Evolutionary conservation across 1,140 invertebrate species (phyloP), one percentile per base, ranked within the genome.

Genomic region (Sitodiplosis mosellana): DNA sequence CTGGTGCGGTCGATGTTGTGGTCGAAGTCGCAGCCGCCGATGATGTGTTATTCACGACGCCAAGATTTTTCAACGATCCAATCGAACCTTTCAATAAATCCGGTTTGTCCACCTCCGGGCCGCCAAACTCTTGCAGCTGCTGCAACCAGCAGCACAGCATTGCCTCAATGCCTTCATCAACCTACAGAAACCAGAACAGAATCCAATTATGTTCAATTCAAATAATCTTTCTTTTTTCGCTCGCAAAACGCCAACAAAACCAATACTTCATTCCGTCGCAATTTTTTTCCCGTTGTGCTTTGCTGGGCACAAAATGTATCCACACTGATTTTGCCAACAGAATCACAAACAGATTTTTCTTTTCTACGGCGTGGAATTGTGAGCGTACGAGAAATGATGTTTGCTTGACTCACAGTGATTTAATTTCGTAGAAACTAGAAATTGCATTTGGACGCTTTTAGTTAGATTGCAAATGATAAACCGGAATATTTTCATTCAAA

Each of bases 91-190:
- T 81, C 1, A 87, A 69, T 38, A 87, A 64, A 61, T 87, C 85
- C 0, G 85, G 83, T 52, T 83, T 85, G 48, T 86, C 83, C 12
- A 81, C 77, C 62, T 83, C 80, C 0, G 81, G 80, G 0, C 78
- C 80, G 14, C 78, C 80, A 49, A 83, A 82, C 56, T 83, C 82
- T 58, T 83, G 82, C 15, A 84, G 63, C 59, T 83, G 81, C 60
- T 84, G 81, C 21, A 84, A 63, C 79, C 81, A 83, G 57, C 79
- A 84, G 52, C 80, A 82, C 3, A 85, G 67, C 80, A 85, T 83
- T 8, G 78, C 78, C 58, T 84, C 81, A 59, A 85, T 84, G 21
- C 81, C 81, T 59, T 83, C 81, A 52, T 83, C 81, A 36, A 85
- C 81, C 78, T 81, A 45, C 44, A 58, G 52, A 47, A 27, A 27